Evolutionary conservation across 92 coral and sea anemone species (phyloP), one percentile per base, ranked within the genome.

Genomic region (Porites evermanni): DNA sequence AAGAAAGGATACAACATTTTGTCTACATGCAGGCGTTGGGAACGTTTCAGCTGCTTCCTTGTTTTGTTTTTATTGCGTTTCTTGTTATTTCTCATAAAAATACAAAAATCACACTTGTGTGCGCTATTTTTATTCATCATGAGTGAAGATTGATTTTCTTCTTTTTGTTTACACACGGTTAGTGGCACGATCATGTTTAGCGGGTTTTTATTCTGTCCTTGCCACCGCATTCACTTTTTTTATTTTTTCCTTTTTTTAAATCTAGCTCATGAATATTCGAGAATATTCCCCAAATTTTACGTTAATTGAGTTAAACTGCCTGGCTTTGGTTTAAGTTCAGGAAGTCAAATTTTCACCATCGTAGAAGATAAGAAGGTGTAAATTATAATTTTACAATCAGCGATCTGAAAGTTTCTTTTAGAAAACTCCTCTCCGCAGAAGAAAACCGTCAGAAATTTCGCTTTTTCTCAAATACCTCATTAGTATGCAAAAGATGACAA

Each of bases 191-290:
- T 65, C 50, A 81, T 70, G 58, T 71, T 56, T 17, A 81, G 12
- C 78, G 78, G 29, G 20, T 29, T 70, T 60, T 38, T 74, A 70
- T 38, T 38, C 86, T 71, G 86, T 58, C 53, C 74, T 23, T 67
- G 65, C 38, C 8, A 32, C 86, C 59, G 12, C 38, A 38, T 38
- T 38, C 7, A 38, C 2, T 4, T 4, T 38, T 14, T n/a, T 70
- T 47, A 53, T 58, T 53, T 32, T 59, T 58, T 69, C 58, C 6
- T 29, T 56, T 32, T 81, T 20, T 54, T 20, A 13, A 2, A 14
- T 24, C 9, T 23, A 58, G 53, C 98, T 94, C 95, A 94, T 94
- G 95, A 94, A 94, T 94, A 94, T 94, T 88, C 98, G 71, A 79
- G 61, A 78, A 50, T 84, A 86, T 92, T 81, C 80, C 74, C 98